Conservation (phyloP, 2,797 vertebrate genomes). For the Danionella dracula region DNA sequence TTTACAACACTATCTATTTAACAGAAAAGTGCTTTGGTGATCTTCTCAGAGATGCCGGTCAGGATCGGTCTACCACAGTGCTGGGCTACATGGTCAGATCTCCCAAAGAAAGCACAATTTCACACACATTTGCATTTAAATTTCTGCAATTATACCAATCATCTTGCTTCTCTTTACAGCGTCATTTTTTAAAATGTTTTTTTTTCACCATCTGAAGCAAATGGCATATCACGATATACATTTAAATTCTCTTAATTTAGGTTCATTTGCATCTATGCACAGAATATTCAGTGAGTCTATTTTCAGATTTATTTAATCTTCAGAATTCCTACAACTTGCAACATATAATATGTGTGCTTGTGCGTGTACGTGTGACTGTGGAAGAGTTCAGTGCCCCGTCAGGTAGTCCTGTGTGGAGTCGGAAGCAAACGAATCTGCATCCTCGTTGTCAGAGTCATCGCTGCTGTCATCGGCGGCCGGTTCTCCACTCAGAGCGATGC, state of each 20-base stretch:
- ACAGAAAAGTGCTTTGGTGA: conserved; percentile 75
- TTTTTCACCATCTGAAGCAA: conserved; percentile 65
- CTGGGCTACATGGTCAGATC: conserved; percentile 70
- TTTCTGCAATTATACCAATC: conserved; percentile 65
- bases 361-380: neutral
- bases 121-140: conserved; percentile 67
- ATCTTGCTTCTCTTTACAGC: conserved; percentile 53
- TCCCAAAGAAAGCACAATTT: conserved; percentile 68
- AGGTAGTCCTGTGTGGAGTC: conserved; percentile 97
- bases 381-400: conserved; percentile 81
- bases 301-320: conserved; percentile 28
- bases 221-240: conserved; percentile 61
- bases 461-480: conserved; percentile 92
- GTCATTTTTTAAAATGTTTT: conserved; percentile 45
- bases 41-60: conserved; percentile 64
- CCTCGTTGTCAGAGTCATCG: conserved; percentile 94
- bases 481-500: conserved; percentile 92
- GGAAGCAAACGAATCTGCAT: conserved; percentile 94
- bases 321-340: conserved; percentile 1
- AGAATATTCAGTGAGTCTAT: conserved; percentile 45
- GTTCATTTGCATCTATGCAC: conserved; percentile 47
- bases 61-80: conserved; percentile 79
- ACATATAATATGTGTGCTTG: neutral
- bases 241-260: conserved; percentile 50
- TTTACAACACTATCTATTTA: conserved; percentile 56